Percentiles rank a stretch among this genome's conserved stretches.
Conservation (phyloP, 1,140 invertebrate species). For the Microplitis mediator region DNA sequence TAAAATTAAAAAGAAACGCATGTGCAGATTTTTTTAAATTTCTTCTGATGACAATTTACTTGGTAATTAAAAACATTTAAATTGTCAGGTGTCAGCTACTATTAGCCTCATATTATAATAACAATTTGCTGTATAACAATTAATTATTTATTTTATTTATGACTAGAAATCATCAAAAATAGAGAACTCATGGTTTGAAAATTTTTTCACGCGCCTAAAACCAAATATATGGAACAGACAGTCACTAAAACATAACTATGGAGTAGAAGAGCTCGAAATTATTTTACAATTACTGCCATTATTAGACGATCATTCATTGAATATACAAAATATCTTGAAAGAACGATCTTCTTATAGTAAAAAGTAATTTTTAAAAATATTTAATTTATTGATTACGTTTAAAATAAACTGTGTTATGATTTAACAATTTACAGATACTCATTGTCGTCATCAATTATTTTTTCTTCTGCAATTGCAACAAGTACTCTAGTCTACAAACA, state of each 20-base stretch:
- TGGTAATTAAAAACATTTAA: too few relatives aligned
- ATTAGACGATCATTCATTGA: constrained; percentile 50
- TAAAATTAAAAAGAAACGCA: too few relatives aligned
- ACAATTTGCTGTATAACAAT: too few relatives aligned
- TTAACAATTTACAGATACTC: constrained; percentile 34
- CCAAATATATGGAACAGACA: too few relatives aligned
- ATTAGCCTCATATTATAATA: too few relatives aligned
- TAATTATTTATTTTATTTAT: constrained; percentile 31
- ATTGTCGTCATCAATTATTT: constrained; percentile 34
- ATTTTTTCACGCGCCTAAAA: constrained; percentile 22
- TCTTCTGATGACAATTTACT: too few relatives aligned
- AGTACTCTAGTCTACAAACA: constrained; percentile 28
- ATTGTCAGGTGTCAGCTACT: too few relatives aligned
- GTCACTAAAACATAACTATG: constrained; percentile 31
- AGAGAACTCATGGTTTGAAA: neutral
- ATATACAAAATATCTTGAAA: constrained; percentile 40
- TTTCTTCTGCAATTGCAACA: constrained; percentile 29
- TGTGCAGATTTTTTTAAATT: too few relatives aligned
- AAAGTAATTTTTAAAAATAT: constrained; percentile 12
- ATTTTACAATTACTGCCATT: constrained; percentile 49
- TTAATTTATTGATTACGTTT: constrained; percentile 4
- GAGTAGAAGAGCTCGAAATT: constrained; percentile 37
- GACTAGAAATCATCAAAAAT: constrained; percentile 2
- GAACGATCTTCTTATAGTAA: constrained; percentile 23
- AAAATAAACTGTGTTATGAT: neutral